Evolutionary conservation across 2,797 vertebrate species (phyloP).

Genomic region (Petrocephalus schoutedeni): DNA sequence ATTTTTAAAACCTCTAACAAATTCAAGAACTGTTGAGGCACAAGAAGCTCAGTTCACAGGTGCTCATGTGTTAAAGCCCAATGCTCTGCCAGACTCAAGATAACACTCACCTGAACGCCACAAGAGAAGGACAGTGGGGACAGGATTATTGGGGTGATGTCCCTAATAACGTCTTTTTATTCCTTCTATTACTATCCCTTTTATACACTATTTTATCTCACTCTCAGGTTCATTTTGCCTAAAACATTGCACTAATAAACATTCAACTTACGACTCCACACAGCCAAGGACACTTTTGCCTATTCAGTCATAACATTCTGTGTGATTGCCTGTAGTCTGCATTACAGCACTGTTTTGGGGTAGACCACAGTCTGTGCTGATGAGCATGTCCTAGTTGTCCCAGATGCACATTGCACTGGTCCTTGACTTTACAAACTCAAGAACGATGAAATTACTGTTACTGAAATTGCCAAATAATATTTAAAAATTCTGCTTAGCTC

Average conservation of each 20-base stretch:
- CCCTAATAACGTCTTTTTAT: background rate
- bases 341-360: background rate
- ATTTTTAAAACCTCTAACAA: conserved; percentile 7
- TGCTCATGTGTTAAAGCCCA: background rate
- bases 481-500: background rate
- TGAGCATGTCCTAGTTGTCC: background rate
- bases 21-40: background rate
- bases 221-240: background rate
- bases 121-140: background rate
- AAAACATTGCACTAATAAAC: background rate
- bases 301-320: background rate
- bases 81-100: background rate
- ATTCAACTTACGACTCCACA: background rate
- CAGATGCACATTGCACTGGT: background rate
- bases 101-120: background rate
- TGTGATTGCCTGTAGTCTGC: background rate
- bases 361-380: conserved; percentile 3
- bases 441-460: background rate
- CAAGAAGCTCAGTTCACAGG: background rate
- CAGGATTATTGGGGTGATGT: background rate
- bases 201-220: background rate
- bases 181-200: background rate
- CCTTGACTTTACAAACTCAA: background rate
- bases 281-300: background rate
- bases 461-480: background rate